A percentile compares a stretch with the other conserved stretches of the same genome.
Evolutionary conservation across 2,888 invertebrate species (phyloP).

Genomic region (Epinotia bilunana): DNA sequence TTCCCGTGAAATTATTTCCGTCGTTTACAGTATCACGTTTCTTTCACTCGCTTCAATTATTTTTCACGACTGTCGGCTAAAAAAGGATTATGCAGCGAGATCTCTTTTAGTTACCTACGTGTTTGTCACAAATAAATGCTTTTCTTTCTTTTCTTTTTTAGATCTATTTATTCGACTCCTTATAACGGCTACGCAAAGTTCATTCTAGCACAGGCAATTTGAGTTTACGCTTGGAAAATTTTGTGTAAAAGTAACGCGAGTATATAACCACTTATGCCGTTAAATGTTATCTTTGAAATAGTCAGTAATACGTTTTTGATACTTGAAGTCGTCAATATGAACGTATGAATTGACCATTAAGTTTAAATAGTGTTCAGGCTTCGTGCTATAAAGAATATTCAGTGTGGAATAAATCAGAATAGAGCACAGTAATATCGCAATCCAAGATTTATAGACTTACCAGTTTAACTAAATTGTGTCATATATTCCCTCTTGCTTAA

Average conservation of each 20-base stretch:
- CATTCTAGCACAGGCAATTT: conserved; percentile 10
- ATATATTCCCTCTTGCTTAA: background rate
- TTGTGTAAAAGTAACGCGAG: too few relatives aligned
- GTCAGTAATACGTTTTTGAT: background rate
- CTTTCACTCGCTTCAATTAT: conserved; percentile 24
- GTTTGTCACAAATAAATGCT: too few relatives aligned
- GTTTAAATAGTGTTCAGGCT: conserved; percentile 7
- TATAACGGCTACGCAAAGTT: conserved; percentile 1
- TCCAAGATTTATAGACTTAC: background rate
- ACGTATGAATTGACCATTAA: conserved; percentile 8
- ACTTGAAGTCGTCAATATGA: background rate
- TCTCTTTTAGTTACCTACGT: too few relatives aligned
- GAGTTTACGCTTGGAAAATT: conserved; percentile 4
- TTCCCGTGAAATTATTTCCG: conserved; percentile 14
- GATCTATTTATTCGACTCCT: conserved; percentile 24
- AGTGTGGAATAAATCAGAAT: conserved; percentile 23
- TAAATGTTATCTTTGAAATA: background rate
- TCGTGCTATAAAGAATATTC: conserved; percentile 17
- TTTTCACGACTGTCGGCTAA: conserved; percentile 24
- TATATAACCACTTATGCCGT: too few relatives aligned
- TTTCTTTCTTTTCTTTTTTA: too few relatives aligned
- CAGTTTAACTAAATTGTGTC: background rate
- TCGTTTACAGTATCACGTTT: conserved; percentile 12
- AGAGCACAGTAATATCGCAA: conserved; percentile 2
- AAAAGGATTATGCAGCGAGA: conserved; percentile 1